These are phyloP conservation scores for Coregonus sp. DNA, from an alignment of 2,797 vertebrate genomes.

Conservation along the genomic window DNA sequence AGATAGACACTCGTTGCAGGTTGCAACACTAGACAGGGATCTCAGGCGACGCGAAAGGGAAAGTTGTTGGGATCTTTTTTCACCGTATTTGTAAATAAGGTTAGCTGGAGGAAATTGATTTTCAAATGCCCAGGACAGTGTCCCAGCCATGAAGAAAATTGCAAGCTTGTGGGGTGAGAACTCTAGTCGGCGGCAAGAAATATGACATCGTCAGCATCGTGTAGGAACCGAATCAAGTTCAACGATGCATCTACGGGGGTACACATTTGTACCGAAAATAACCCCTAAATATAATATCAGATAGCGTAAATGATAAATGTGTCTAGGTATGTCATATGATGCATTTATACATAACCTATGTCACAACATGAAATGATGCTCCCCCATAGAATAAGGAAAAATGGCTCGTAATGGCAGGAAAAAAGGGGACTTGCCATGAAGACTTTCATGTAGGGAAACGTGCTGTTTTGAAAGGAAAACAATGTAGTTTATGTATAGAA, in stretches of 20 bases:
- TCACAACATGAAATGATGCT: not conserved
- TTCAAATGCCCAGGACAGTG: not conserved
- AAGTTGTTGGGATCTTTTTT: constrained; percentile 12
- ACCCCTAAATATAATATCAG: not conserved
- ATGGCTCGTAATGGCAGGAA: not conserved
- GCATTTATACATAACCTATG: not conserved
- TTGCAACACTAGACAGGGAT: not conserved
- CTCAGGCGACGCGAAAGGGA: not conserved
- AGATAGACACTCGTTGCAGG: not conserved
- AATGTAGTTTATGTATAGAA: not conserved
- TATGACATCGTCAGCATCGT: not conserved
- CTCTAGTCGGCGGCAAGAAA: not conserved
- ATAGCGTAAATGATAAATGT: not conserved
- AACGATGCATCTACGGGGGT: not conserved
- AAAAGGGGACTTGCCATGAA: not conserved
- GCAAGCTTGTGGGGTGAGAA: not conserved
- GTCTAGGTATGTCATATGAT: not conserved
- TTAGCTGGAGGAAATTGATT: not conserved
- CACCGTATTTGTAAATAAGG: not conserved
- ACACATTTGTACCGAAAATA: not conserved
- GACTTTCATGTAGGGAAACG: not conserved
- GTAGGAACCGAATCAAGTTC: constrained; percentile 1
- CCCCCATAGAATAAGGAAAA: not conserved
- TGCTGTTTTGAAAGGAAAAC: not conserved
- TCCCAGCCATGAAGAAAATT: not conserved